Evolutionary conservation across 2,888 invertebrate genomes (phyloP), one percentile per base, ranked within the genome.

Genomic region (Calephelis perditalis): DNA sequence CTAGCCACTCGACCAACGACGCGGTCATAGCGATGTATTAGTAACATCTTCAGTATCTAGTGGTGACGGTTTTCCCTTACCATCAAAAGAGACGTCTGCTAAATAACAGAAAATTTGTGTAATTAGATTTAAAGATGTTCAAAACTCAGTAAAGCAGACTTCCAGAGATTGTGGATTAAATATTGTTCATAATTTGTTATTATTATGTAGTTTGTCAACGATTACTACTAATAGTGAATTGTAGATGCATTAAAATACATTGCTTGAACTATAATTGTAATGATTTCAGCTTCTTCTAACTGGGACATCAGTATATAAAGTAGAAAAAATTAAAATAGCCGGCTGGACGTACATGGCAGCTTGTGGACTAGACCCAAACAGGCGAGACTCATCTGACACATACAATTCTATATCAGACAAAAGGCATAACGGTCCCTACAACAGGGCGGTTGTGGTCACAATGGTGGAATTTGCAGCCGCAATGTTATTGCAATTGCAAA

Each of bases 291-390:
- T 97, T 61, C 86, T 97, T 5, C 92, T 94, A 54, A 86, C 90
- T 4, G 92, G 92, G 56, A 73, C 90, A 0, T 88, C 94, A 58
- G 93, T 93, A 7, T 86, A 93, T 63, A 93, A 94, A 71, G 95
- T 99, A 8, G 99, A 99, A 82, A 99, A 99, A 86, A 99, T 99
- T 45, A 99, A 99, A 91, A 95, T 99, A 61, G 97, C 98, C 56
- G 98, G 97, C 63, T 97, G 97, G 92, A 98, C 98, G 0, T 99
- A 98, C 74, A 98, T 99, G 98, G 98, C 98, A 2, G 98, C 98
- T 1, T 97, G 97, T 73, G 99, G 99, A 0, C 89, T 99, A 57
- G 95, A 96, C 71, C 94, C 96, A 0, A 94, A 92, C 43, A 91
- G 94, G 58, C 91, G 94, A 62, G 92, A 92, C 72, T 93, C 94